Evolutionary conservation across 2,797 vertebrate genomes (phyloP), one percentile per base, ranked within the genome.

Genomic region (Cichlasoma orientale): DNA sequence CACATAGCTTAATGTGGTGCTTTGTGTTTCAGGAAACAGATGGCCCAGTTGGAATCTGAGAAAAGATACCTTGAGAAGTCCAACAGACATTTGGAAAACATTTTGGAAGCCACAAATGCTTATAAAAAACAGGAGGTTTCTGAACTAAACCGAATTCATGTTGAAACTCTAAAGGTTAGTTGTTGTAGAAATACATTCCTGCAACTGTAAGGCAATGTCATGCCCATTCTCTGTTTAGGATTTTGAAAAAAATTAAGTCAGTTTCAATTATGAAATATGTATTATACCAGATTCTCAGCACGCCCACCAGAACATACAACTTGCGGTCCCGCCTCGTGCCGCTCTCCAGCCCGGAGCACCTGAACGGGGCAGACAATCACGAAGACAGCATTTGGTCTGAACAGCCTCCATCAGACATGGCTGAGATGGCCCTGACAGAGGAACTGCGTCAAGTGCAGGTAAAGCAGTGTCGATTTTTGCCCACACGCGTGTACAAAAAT

Each of bases 11-110:
- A 36, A 78, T 72, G 12, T 74, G 25, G 29, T 74, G 38, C 74
- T 86, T 87, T 77, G 80, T 90, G 77, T 88, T 86, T 16, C 80
- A 99, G 98, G 90, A 98, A 98, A 91, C 97, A 95, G 85, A 88
- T 97, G 25, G 93, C 97, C 77, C 97, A 98, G 92, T 85, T 97
- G 85, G 96, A 98, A 85, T 97, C 97, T 57, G 98, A 99, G 75
- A 96, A 97, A 89, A 96, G 97, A 21, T 98, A 97, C 90, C 94
- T 99, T 58, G 95, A 92, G 27, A 99, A 97, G 86, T 96, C 97
- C 73, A 99, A 98, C 91, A 92, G 91, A 55, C 97, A 98, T 89
- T 95, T 99, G 77, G 98, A 99, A 91, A 98, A 97, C 36, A 97
- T 99, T 93, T 92, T 99, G 88, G 97, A 98, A 88, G 98, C 98